phyloP scores from a whole-genome alignment of 2,113 vertebrate genomes.

The Pampusana beccarii region DNA sequence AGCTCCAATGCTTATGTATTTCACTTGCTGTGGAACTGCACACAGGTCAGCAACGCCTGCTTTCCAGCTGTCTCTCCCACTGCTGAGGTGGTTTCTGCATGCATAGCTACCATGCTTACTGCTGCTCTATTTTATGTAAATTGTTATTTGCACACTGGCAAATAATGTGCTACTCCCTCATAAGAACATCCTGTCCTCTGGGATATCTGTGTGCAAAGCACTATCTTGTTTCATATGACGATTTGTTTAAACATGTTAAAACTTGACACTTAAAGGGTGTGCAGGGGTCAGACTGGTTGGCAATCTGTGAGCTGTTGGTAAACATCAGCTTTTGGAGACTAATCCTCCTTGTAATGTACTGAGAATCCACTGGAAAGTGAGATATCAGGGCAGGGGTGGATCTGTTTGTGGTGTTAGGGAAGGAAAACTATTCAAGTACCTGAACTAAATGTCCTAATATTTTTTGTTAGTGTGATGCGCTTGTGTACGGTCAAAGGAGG shows the following conservation, averaged over 20 bases:
- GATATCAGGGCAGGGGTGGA: background rate
- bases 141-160: background rate
- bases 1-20: background rate
- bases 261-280: background rate
- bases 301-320: background rate
- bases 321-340: background rate
- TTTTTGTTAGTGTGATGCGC: background rate
- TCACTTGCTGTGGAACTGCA: background rate
- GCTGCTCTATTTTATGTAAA: background rate
- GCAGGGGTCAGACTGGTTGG: background rate
- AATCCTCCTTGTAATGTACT: background rate
- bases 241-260: background rate
- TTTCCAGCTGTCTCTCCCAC: background rate
- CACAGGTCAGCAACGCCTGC: background rate
- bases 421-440: background rate
- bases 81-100: background rate
- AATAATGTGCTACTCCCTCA: background rate
- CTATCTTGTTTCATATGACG: background rate
- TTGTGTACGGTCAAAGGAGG: background rate
- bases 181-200: background rate
- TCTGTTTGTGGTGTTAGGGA: background rate
- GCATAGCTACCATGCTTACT: background rate
- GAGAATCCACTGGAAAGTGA: background rate
- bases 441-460: background rate
- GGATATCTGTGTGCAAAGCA: background rate